phyloP scores from a whole-genome alignment of 2,797 vertebrate species.

The Pagetopsis macropterus region DNA sequence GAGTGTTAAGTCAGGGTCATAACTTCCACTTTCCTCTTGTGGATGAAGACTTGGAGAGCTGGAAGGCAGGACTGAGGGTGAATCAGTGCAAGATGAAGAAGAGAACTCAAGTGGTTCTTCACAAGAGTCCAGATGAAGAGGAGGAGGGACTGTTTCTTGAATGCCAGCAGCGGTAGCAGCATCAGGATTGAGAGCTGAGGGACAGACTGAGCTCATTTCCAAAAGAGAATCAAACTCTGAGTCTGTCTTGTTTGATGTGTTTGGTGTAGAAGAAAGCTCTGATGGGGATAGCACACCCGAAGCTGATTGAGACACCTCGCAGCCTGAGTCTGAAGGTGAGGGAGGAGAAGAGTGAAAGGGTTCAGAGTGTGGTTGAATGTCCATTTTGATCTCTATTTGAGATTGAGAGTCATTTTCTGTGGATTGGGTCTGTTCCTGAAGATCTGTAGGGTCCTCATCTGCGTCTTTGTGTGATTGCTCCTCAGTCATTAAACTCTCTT shows the following conservation, averaged over 20 bases:
- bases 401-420: slow-evolving; percentile 27
- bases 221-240: slow-evolving; percentile 9
- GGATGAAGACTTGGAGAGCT: slow-evolving; percentile 23
- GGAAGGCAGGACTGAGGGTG: neutral
- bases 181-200: slow-evolving; percentile 13
- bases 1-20: slow-evolving; percentile 16
- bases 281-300: slow-evolving; percentile 18
- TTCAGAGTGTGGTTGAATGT: slow-evolving; percentile 5
- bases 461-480: slow-evolving; percentile 14
- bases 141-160: slow-evolving; percentile 24
- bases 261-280: slow-evolving; percentile 17
- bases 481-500: slow-evolving; percentile 22
- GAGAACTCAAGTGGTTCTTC: slow-evolving; percentile 32
- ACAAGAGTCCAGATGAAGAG: slow-evolving; percentile 25
- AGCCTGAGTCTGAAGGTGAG: slow-evolving; percentile 18
- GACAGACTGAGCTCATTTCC: slow-evolving; percentile 21
- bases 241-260: slow-evolving; percentile 5
- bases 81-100: slow-evolving; percentile 19
- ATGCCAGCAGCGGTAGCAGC: slow-evolving; percentile 2
- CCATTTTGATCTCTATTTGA: slow-evolving; percentile 16
- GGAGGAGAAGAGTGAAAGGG: neutral
- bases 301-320: slow-evolving; percentile 17
- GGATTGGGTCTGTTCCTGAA: slow-evolving; percentile 11
- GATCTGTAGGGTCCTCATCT: slow-evolving; percentile 12
- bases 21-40: slow-evolving; percentile 6